Evolutionary conservation across 2,797 vertebrate species (phyloP).

Genomic region (Ambastaia sidthimunki): DNA sequence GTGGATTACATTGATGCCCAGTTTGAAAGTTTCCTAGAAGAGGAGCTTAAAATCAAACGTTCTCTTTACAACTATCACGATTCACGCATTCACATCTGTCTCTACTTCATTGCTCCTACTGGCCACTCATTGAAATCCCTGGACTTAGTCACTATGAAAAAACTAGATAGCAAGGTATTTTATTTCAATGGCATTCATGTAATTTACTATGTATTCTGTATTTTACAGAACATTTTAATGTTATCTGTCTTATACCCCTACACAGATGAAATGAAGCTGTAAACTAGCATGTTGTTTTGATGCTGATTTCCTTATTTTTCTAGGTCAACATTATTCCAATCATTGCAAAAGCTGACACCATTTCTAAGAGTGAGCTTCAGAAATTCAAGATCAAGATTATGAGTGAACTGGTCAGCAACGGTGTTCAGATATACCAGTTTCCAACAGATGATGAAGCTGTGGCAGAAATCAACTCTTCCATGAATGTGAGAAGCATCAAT

Average conservation of each 20-base stretch:
- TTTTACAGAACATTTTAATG: not conserved
- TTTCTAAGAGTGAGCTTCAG: slow-evolving; percentile 93
- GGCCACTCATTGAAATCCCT: slow-evolving; percentile 95
- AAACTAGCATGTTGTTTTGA: not conserved
- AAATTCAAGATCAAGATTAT: slow-evolving; percentile 99
- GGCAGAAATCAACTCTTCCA: slow-evolving; percentile 93
- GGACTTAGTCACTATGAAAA: slow-evolving; percentile 98
- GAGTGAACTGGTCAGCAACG: slow-evolving; percentile 97
- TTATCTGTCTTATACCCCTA: not conserved
- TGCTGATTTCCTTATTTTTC: not conserved
- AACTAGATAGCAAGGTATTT: slow-evolving; percentile 93
- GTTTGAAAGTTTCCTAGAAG: slow-evolving; percentile 94
- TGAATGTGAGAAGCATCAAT: slow-evolving; percentile 86
- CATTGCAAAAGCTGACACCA: slow-evolving; percentile 94
- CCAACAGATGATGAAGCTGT: slow-evolving; percentile 94
- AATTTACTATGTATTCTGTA: not conserved
- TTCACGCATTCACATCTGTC: slow-evolving; percentile 92
- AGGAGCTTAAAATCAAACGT: slow-evolving; percentile 94
- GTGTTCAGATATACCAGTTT: slow-evolving; percentile 98
- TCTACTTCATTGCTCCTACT: slow-evolving; percentile 95
- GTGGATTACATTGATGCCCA: slow-evolving; percentile 95
- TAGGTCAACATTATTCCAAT: slow-evolving; percentile 98
- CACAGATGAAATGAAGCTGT: not conserved
- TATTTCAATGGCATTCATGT: not conserved
- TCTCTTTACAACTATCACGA: slow-evolving; percentile 91